Evolutionary conservation across 2,888 invertebrate species (phyloP).

Genomic region (Gnatocerus cornutus): DNA sequence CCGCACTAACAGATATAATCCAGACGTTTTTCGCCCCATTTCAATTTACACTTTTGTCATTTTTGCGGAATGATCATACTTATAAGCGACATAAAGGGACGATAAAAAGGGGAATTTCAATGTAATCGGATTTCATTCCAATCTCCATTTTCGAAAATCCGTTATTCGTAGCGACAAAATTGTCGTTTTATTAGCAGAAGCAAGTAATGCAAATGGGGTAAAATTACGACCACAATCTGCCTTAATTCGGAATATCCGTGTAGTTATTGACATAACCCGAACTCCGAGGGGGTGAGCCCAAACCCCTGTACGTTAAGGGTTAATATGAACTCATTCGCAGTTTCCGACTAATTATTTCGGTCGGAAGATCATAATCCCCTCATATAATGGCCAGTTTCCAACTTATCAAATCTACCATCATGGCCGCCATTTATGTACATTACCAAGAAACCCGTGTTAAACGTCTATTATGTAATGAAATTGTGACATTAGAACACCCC

Average conservation of each 20-base stretch:
- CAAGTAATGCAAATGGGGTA: slow-evolving; percentile 61
- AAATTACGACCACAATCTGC: slow-evolving; percentile 67
- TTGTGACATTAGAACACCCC: slow-evolving; percentile 63
- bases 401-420: slow-evolving; percentile 71
- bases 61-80: slow-evolving; percentile 67
- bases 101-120: slow-evolving; percentile 66
- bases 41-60: slow-evolving; percentile 67
- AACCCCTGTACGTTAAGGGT: slow-evolving; percentile 69
- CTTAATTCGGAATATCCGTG: slow-evolving; percentile 71
- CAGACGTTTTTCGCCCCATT: slow-evolving; percentile 67
- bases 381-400: slow-evolving; percentile 71
- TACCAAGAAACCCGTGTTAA: slow-evolving; percentile 62
- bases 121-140: slow-evolving; percentile 61
- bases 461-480: slow-evolving; percentile 65
- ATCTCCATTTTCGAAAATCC: slow-evolving; percentile 50
- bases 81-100: slow-evolving; percentile 65
- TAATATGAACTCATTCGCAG: slow-evolving; percentile 71
- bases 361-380: slow-evolving; percentile 72
- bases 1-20: slow-evolving; percentile 58
- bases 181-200: slow-evolving; percentile 38
- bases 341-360: slow-evolving; percentile 71
- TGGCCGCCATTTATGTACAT: slow-evolving; percentile 69
- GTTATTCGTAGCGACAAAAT: slow-evolving; percentile 12
- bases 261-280: slow-evolving; percentile 71
- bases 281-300: slow-evolving; percentile 55